These are phyloP conservation scores for Drosophila nr. fundita DNA, from an alignment of 2,888 invertebrate species.

Conservation along the genomic window DNA sequence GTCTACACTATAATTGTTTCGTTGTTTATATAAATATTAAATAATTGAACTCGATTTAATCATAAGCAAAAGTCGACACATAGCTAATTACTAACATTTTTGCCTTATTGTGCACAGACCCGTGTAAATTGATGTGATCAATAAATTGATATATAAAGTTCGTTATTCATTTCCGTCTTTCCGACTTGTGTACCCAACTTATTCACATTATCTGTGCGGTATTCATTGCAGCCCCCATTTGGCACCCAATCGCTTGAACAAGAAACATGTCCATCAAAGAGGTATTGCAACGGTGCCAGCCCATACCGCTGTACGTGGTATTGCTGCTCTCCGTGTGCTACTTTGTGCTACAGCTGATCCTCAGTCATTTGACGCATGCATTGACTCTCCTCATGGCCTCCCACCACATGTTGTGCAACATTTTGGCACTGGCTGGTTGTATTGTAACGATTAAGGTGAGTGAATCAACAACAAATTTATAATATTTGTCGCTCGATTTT, in stretches of 20 bases:
- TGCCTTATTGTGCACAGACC: conserved; percentile 9
- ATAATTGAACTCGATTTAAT: conserved; percentile 6
- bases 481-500: conserved; percentile 4
- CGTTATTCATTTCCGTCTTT: conserved; percentile 29
- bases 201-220: conserved; percentile 31
- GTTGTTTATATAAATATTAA: conserved; percentile 1
- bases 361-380: conserved; percentile 95
- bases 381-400: conserved; percentile 96
- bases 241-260: background rate
- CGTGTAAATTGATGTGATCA: conserved; percentile 49
- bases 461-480: conserved; percentile 38
- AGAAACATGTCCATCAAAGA: conserved; percentile 90
- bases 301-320: conserved; percentile 90
- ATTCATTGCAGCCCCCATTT: conserved; percentile 9
- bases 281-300: conserved; percentile 90
- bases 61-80: conserved; percentile 8
- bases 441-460: conserved; percentile 92
- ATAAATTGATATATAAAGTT: conserved; percentile 40
- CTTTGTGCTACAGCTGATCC: conserved; percentile 92
- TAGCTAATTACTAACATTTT: conserved; percentile 28
- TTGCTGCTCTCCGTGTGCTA: conserved; percentile 90
- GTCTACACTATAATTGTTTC: background rate
- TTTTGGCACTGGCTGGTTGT: conserved; percentile 93
- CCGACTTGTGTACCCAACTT: conserved; percentile 35
- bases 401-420: conserved; percentile 97